These are phyloP conservation scores for Ivindomyrus marchei DNA, from an alignment of 2,113 vertebrate species.

Conservation along the genomic window DNA sequence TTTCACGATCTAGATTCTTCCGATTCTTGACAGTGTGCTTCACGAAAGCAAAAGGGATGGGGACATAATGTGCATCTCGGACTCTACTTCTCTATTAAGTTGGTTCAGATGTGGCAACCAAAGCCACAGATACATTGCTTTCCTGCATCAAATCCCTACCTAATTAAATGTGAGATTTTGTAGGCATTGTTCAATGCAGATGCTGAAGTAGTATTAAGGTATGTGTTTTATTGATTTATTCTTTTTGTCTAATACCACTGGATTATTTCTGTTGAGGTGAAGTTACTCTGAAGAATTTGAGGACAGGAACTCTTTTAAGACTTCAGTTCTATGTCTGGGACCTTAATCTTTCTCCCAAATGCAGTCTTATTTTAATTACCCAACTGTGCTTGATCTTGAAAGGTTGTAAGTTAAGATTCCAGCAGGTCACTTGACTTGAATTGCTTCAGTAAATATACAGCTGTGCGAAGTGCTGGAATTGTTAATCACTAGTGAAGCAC, in stretches of 20 bases:
- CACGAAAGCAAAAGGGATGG: not conserved
- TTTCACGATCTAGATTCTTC: not conserved
- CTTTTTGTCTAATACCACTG: not conserved
- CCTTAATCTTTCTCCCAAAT: not conserved
- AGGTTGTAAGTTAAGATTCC: not conserved
- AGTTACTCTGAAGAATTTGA: not conserved
- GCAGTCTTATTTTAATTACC: not conserved
- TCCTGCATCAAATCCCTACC: not conserved
- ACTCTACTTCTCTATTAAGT: not conserved
- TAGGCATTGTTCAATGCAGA: not conserved
- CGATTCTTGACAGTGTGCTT: not conserved
- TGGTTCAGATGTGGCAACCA: not conserved
- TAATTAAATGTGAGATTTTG: not conserved
- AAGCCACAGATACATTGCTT: not conserved
- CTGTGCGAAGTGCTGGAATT: not conserved
- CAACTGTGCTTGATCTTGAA: not conserved
- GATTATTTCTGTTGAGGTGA: not conserved
- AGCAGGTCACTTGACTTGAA: not conserved
- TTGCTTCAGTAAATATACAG: not conserved
- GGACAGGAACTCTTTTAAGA: not conserved
- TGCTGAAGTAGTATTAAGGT: not conserved
- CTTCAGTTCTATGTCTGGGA: not conserved
- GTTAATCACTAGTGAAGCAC: not conserved
- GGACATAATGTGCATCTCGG: not conserved
- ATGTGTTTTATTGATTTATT: not conserved